A percentile compares a stretch with the other conserved stretches of the same genome.
phyloP scores from a whole-genome alignment of 2,113 vertebrate genomes.

The Alexandromys fortis region DNA sequence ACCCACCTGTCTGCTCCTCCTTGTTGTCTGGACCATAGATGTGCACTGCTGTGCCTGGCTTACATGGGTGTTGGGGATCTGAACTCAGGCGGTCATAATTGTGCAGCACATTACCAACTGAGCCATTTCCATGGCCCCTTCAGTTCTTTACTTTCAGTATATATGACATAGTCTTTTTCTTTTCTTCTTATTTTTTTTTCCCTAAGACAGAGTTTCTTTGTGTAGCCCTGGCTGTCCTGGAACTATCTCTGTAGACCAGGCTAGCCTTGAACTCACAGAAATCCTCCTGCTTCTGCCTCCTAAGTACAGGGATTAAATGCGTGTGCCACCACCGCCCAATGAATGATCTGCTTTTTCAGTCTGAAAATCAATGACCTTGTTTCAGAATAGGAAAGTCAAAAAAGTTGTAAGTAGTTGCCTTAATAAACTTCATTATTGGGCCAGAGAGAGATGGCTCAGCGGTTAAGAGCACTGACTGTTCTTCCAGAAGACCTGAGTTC shows the following conservation, averaged over 20 bases:
- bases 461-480: no score
- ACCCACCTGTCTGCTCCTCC: neutral
- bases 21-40: neutral
- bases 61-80: neutral
- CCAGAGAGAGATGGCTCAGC: no score
- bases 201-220: no score
- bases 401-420: neutral
- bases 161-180: neutral
- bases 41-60: no score
- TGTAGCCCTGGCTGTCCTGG: no score
- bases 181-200: no score
- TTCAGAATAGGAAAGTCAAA: slow-evolving; percentile 35
- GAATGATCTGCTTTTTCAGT: neutral
- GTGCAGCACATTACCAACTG: neutral
- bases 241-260: no score
- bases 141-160: neutral
- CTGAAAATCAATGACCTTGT: slow-evolving; percentile 28
- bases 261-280: no score
- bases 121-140: neutral
- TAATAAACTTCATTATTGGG: neutral
- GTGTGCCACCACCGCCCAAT: no score
- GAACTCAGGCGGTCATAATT: neutral
- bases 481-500: no score
- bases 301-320: no score
- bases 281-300: no score